Evolutionary conservation across 1,140 invertebrate species (phyloP), one percentile per base, ranked within the genome.

Genomic region (Achatina immaculata): DNA sequence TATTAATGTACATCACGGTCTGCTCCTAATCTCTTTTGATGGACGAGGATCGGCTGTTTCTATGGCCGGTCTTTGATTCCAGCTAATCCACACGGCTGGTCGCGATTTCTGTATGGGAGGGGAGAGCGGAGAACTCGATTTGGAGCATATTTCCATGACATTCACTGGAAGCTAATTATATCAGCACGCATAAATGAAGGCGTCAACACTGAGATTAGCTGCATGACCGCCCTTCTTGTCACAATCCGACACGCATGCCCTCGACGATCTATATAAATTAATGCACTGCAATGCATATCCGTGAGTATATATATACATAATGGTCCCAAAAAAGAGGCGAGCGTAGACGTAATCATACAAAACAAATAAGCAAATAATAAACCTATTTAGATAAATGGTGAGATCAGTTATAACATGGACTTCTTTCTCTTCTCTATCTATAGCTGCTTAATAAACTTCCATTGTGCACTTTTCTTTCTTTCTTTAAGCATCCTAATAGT

Each of bases 71-170:
- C n/a, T 62, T 34, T 62, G 58, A 62, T 62, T 62, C 58, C 6
- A 28, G 58, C 4, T 62, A 62, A 62, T 62, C 58, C 58, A 62
- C 58, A 31, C 31, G 58, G 58, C 58, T 34, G n/a, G 28, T 31
- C 58, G 16, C 58, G 58, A n/a, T 28, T 28, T 62, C 58, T 28
- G 28, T 62, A n/a, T n/a, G n/a, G n/a, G 58, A 28, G 58, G 28
- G 16, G 58, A 62, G 58, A 62, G 31, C 58, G 31, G 58, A n/a
- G n/a, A 62, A 62, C 58, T 62, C 58, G 31, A 62, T 62, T 62
- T 62, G 58, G 31, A 62, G 31, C 58, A 62, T 62, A 62, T 62
- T 62, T 62, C 16, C 58, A 31, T 62, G 58, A 62, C 58, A 19
- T 62, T 62, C 28, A 31, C 58, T 28, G 58, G 58, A 62, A 62